These are phyloP conservation scores for Cephalopachus bancanus DNA, from an alignment of 2,797 vertebrate genomes.

Conservation along the genomic window DNA sequence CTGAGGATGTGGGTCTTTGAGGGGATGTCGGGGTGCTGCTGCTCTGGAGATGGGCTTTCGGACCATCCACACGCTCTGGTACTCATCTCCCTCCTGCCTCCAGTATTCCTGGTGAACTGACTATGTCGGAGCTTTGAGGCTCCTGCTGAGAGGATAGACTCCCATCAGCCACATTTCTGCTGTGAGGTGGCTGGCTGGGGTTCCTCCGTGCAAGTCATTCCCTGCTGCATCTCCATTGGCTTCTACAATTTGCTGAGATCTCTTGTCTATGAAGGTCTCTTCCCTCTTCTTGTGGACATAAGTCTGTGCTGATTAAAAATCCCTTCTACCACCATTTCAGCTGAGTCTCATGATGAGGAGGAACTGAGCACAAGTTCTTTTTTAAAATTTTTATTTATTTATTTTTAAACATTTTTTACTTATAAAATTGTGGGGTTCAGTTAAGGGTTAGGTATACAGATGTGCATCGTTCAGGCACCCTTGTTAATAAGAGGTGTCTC, in stretches of 20 bases:
- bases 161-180: background rate
- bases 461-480: too few relatives aligned
- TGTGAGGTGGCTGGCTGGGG: background rate
- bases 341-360: too few relatives aligned
- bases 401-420: too few relatives aligned
- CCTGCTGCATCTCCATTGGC: too few relatives aligned
- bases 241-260: background rate
- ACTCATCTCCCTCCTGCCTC: background rate
- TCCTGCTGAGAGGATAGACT: background rate
- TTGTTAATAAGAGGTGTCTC: too few relatives aligned
- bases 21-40: background rate
- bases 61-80: accelerated
- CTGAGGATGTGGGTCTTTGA: background rate
- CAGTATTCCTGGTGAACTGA: background rate
- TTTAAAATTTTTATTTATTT: too few relatives aligned
- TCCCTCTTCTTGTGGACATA: accelerated
- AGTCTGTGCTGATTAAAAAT: background rate
- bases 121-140: background rate
- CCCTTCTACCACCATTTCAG: background rate
- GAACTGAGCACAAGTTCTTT: background rate
- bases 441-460: too few relatives aligned
- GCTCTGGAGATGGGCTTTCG: accelerated
- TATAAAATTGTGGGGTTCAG: too few relatives aligned
- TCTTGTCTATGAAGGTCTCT: accelerated
- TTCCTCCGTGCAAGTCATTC: too few relatives aligned